Base-by-base conservation (phyloP, 2,797 vertebrate genomes). In the Etheostoma perlongum region DNA sequence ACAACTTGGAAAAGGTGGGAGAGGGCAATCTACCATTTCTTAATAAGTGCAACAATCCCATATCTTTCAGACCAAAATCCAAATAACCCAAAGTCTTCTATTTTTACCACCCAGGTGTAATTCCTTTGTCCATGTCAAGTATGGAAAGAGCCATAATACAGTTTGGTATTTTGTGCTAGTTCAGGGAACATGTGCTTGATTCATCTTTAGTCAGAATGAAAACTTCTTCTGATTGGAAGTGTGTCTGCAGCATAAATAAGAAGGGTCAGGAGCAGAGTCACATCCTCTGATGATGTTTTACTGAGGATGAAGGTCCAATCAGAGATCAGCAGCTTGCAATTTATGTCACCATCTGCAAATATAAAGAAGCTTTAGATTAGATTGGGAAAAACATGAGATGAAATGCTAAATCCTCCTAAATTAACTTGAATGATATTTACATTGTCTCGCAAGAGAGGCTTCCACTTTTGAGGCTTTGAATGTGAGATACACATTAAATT, bases 291-390 rank as follows among this genome's bases (percentile, higher is more conserved):
- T 74, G 77, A 85, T 53, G 61, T 78, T 76, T 81, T 51, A 63
- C 62, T 57, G 61, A 75, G 30, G 66, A 82, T 49, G 76, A 80
- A 71, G 70, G 59, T 89, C 79, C 71, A 76, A 33, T 82, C 76
- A 64, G 40, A 78, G 65, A 58, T 79, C 76, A 53, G 77, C 82
- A 62, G 82, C 85, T 67, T 60, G 53, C 61, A 66, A 74, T 79
- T 65, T 75, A 78, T 68, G 80, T 93, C 91, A 94, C 83, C 86
- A 81, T 79, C 94, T 94, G 89, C 66, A 91, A 90, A 85, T 15
- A 85, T 14, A 73, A 66, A 81, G 61, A 81, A 75, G 72, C 44
- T 76, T 80, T 53, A 42, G 42, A 63, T 87, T 68, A 84, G 78
- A 88, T 10, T 16, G 57, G 72, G 19, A 65, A 57, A 62, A 61